These are phyloP conservation scores for Umimayanthus chanpuru DNA, from an alignment of 92 coral and sea anemone genomes.

Conservation along the genomic window DNA sequence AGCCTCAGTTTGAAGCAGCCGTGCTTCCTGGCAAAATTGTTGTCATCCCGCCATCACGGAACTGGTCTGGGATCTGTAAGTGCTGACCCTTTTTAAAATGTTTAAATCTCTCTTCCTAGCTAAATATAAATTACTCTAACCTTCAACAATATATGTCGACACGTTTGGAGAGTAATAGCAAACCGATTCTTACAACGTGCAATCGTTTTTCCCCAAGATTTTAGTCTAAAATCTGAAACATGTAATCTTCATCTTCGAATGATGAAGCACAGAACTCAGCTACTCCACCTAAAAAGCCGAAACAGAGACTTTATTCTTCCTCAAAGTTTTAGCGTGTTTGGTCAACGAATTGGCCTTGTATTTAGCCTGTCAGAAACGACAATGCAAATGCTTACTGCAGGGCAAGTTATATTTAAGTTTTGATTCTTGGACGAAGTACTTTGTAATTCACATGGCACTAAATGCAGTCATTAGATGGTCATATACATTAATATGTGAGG, in stretches of 20 bases:
- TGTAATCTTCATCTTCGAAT: no score
- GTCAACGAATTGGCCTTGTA: background rate
- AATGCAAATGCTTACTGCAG: background rate
- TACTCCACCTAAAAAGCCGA: background rate
- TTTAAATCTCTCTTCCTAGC: no score
- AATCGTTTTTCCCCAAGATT: background rate
- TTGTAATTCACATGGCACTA: background rate
- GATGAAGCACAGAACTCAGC: background rate
- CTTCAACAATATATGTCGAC: background rate
- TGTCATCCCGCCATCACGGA: background rate
- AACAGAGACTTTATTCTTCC: no score
- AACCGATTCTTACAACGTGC: background rate
- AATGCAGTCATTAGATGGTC: background rate
- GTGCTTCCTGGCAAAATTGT: background rate
- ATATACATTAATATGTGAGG: no score
- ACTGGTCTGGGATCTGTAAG: background rate
- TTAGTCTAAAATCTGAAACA: no score
- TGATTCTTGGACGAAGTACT: background rate
- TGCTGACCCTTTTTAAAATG: background rate
- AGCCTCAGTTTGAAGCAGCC: background rate
- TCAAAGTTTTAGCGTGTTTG: background rate
- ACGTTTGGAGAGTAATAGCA: slow-evolving; percentile 5
- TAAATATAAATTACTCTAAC: background rate
- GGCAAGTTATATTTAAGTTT: no score
- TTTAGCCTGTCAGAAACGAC: slow-evolving; percentile 1